Base-by-base conservation (phyloP, 2,888 invertebrate species). In the Calephelis perditalis region DNA sequence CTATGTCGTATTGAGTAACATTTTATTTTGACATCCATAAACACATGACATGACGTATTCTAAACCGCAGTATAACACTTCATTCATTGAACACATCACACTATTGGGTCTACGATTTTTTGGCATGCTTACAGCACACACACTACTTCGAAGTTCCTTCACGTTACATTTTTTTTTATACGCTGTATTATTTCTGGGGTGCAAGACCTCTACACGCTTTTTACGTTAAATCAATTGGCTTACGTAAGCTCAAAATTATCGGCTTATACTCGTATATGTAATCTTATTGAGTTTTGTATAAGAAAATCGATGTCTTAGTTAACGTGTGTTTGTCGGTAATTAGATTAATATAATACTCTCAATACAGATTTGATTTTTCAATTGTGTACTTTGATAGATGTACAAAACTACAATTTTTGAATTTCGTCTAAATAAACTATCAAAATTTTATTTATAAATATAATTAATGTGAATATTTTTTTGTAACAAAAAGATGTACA, bases 61-160 rank as follows among this genome's bases (percentile, higher is more conserved):
- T 26, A 26, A 26, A 15, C 49, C 26, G 49, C 49, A 49, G 49
- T 45, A 54, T 55, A 55, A 65, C 60, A 64, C 56, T 56, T 49
- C 49, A 60, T 67, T 75, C 76, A 80, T 78, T 73, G 26, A 70
- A 82, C 81, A 79, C 77, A 49, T 67, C 79, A 83, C 84, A 73
- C 79, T 78, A 74, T 75, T 88, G 86, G 88, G 87, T 88, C 87
- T 87, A 86, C 83, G 75, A 71, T 58, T 52, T 60, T 57, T 59
- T 54, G 61, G 67, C 67, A 68, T 68, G 67, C 66, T 66, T 68
- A 62, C 67, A 64, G 66, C 67, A 68, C 66, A 62, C 63, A 67
- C 65, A 65, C 60, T 63, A 26, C 26, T 26, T 60, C 59, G 65
- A 59, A 37, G 60, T 44, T 43, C 61, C 57, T 61, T 61, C 59